Conservation (phyloP, 2,113 vertebrate species). For the Mystacornis crossleyi region DNA sequence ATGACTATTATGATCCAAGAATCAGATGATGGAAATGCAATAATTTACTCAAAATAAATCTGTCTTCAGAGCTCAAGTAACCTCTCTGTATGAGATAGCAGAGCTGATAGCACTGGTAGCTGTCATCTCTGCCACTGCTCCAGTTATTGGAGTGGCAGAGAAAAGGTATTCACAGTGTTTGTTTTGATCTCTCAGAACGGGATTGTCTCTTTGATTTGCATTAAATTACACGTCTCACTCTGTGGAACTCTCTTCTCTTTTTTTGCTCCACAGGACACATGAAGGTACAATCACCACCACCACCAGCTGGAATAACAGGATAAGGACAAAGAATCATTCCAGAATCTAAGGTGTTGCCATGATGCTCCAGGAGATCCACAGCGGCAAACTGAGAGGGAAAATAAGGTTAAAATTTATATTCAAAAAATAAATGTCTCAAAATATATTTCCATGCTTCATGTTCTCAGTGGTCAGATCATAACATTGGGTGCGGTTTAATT, state of each 20-base stretch:
- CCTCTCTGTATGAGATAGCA: background rate
- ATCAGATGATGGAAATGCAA: background rate
- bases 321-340: background rate
- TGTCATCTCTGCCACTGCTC: background rate
- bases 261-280: background rate
- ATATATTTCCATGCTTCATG: background rate
- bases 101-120: background rate
- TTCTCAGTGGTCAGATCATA: background rate
- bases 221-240: background rate
- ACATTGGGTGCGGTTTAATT: background rate
- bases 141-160: background rate
- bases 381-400: background rate
- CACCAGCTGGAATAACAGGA: background rate
- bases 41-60: slow-evolving; percentile 23
- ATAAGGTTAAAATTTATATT: background rate
- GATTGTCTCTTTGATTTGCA: background rate
- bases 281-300: background rate
- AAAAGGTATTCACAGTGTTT: background rate
- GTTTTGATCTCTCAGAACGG: background rate
- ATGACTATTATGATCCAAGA: background rate
- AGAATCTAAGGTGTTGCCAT: background rate
- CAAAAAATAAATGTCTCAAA: background rate
- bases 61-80: background rate
- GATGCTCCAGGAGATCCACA: background rate
- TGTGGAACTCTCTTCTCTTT: background rate